Evolutionary conservation across 2,113 vertebrate genomes (phyloP), one percentile per base, ranked within the genome.

Genomic region (Leptobrachium leishanense): DNA sequence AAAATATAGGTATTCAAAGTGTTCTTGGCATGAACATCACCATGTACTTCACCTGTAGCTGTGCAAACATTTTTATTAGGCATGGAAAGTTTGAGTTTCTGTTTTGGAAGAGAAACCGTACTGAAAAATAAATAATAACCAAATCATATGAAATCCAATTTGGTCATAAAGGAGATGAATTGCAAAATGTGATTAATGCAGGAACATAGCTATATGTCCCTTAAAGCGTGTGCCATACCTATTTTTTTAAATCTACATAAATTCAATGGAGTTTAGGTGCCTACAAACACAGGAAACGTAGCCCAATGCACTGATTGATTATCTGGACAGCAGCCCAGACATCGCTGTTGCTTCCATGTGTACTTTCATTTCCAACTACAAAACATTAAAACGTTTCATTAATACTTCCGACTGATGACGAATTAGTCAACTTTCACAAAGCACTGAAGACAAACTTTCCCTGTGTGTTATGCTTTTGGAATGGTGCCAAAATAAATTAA

Each of bases 301-400:
- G 70, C 66, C 70, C 20, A 66, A 77, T 6, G 20, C 55, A 50
- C 68, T 76, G 46, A 64, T 76, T 81, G 76, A 79, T 85, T 83
- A 77, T 74, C 76, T 84, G 82, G 81, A 74, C 44, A 68, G 43
- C 2, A 84, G 82, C 83, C 83, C 80, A 82, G 31, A 12, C 75
- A 81, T 57, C 66, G 74, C 53, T 74, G 31, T 70, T 59, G n/a
- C 67, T 80, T 82, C 82, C 84, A 13, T 63, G 64, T 0, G 44
- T 66, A 73, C 40, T 84, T 79, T 40, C 75, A 12, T 65, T 63
- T 74, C 63, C 64, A 68, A 66, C 64, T 74, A 74, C 68, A 81
- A 74, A 54, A 42, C 72, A 81, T 81, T 74, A 74, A 68, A 68
- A 81, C 68, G 67, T 50, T 57, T 68, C 73, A 80, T 66, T 68